These are phyloP conservation scores for Hydropsyche tenuis DNA, from an alignment of 1,140 invertebrate species.

Conservation along the genomic window DNA sequence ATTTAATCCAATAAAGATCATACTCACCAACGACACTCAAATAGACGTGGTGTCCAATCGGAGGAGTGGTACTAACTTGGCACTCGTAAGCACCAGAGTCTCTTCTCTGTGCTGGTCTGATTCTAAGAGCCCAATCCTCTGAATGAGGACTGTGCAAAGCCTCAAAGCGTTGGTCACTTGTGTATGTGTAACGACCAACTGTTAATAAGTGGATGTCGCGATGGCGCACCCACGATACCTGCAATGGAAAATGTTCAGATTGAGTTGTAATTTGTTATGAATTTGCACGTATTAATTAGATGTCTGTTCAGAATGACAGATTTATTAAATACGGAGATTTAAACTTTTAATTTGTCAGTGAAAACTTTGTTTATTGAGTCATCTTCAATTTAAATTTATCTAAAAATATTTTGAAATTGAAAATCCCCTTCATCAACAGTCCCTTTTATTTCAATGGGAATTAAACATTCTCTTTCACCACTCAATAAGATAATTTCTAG, in stretches of 20 bases:
- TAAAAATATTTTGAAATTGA: too few relatives aligned
- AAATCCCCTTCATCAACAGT: too few relatives aligned
- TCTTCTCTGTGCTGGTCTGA: constrained; percentile 81
- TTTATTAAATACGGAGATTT: too few relatives aligned
- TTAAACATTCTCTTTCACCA: too few relatives aligned
- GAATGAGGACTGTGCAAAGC: constrained; percentile 82
- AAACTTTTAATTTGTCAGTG: too few relatives aligned
- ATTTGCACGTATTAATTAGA: too few relatives aligned
- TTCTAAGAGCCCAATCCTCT: constrained; percentile 87
- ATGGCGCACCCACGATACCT: constrained; percentile 90
- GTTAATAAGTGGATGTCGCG: constrained; percentile 87
- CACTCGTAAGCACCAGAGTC: constrained; percentile 88
- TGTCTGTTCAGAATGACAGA: too few relatives aligned
- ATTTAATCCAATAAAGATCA: neutral
- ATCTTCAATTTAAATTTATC: too few relatives aligned
- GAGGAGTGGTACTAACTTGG: constrained; percentile 87
- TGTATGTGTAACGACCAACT: constrained; percentile 88
- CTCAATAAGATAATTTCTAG: too few relatives aligned
- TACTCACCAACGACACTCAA: constrained; percentile 86
- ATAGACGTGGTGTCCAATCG: constrained; percentile 86
- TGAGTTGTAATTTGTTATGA: too few relatives aligned
- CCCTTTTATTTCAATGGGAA: too few relatives aligned
- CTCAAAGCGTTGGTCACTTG: constrained; percentile 86
- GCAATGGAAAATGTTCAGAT: constrained; percentile 51
- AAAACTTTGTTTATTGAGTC: too few relatives aligned